Conservation (phyloP, 1,140 invertebrate species). For the Paraescarpia echinospica region DNA sequence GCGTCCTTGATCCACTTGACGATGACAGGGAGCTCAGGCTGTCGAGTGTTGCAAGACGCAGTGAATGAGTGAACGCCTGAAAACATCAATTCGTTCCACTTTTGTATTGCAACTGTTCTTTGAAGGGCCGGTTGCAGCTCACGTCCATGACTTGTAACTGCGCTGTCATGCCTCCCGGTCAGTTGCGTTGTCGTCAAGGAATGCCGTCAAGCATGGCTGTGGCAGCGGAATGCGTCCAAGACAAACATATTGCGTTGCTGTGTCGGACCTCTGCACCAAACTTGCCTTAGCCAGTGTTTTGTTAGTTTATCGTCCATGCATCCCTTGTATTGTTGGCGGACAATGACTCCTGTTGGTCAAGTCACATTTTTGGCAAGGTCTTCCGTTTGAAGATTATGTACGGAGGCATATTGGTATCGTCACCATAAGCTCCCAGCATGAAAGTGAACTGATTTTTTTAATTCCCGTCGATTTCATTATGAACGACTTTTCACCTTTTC, state of each 20-base stretch:
- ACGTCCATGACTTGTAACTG: slow-evolving; percentile 9
- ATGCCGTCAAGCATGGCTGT: background rate
- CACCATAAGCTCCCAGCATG: background rate
- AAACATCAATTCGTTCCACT: background rate
- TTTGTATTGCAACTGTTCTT: background rate
- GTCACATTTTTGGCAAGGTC: slow-evolving; percentile 15
- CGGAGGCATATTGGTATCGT: background rate
- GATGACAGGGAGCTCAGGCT: too few species aligned
- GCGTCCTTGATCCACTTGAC: slow-evolving; percentile 5
- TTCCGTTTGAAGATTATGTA: background rate
- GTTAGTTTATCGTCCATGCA: slow-evolving; percentile 7
- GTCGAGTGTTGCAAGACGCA: background rate
- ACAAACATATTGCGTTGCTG: background rate
- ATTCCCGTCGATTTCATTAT: background rate
- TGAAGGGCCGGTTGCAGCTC: slow-evolving; percentile 6
- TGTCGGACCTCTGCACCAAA: background rate
- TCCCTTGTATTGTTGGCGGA: background rate
- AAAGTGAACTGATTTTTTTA: slow-evolving; percentile 12
- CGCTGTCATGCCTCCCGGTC: background rate
- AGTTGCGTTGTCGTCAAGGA: background rate
- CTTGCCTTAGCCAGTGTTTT: background rate
- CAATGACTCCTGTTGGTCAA: background rate
- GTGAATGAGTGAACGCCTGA: background rate
- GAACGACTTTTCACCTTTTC: background rate
- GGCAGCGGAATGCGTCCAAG: slow-evolving; percentile 16